Base-by-base conservation (phyloP, 2,888 invertebrate genomes). In the Xanthorhoe spadicearia region DNA sequence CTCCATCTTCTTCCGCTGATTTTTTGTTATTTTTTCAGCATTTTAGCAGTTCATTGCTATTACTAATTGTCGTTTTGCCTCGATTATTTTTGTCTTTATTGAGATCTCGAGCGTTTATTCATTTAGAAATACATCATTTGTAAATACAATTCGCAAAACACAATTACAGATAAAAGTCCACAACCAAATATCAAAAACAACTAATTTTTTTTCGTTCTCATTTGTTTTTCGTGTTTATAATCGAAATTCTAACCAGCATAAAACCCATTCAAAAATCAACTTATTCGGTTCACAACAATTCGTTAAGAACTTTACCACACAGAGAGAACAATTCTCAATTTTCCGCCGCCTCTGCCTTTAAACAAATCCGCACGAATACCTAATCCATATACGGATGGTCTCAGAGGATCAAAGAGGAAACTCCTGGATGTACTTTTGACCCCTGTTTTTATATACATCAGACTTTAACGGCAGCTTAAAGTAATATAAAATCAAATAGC, bases 271-370 rank as follows among this genome's bases (percentile, higher is more conserved):
- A 43, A 64, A 54, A 58, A 64, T 18, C 46, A 46, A 56, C 53
- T 49, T 55, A 54, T 62, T 46, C 61, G 48, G 51, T 49, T 28
- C 56, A 13, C 18, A 86, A 83, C 83, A 84, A 85, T 84, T 83
- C 78, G 77, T 80, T 78, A 76, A 81, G 78, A 81, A 82, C 83
- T 85, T 84, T 82, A 78, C 82, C 81, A 77, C 81, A 82, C 85
- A 76, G 80, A 85, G 87, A 84, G 85, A 91, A 89, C 88, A 89
- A 88, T 89, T 87, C 88, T 78, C 84, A 86, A 89, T 88, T 87
- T 87, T 85, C 86, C 82, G 72, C 81, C 81, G 80, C 81, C 82
- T 85, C 83, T 83, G 83, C 84, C 86, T 88, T 85, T 87, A 88
- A 85, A 87, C 84, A 89, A 90, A 91, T 89, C 87, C 86, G 77